phyloP scores from a whole-genome alignment of 2,888 invertebrate genomes.

The Leptopilina syphax region DNA sequence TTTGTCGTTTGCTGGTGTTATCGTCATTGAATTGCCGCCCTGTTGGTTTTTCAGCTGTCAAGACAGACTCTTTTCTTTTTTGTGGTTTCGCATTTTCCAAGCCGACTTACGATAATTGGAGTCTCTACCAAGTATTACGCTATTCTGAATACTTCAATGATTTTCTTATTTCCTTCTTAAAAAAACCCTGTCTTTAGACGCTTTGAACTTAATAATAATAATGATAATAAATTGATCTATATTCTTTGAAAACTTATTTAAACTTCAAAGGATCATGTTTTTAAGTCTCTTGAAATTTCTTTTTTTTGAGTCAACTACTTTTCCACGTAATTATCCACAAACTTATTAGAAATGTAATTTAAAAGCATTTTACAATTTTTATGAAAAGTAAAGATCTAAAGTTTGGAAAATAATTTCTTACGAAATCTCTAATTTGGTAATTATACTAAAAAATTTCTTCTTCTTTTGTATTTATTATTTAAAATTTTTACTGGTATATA shows the following conservation, averaged over 20 bases:
- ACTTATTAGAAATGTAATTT: no score
- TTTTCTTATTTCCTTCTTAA: conserved; percentile 19
- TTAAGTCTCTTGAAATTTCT: not conserved
- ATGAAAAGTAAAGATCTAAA: no score
- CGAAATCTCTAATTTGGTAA: no score
- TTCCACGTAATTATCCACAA: no score
- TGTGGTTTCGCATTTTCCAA: conserved; percentile 53
- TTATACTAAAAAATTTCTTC: no score
- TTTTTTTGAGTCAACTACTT: no score
- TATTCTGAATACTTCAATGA: conserved; percentile 50
- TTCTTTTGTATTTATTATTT: no score
- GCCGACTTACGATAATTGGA: conserved; percentile 58
- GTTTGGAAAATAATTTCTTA: no score
- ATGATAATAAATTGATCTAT: not conserved
- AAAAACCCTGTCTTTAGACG: not conserved
- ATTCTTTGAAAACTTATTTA: conserved; percentile 2
- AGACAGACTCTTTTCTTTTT: conserved; percentile 24
- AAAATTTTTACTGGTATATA: not conserved
- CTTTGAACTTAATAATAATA: not conserved
- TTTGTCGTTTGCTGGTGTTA: conserved; percentile 48
- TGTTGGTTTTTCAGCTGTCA: conserved; percentile 10
- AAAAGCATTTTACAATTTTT: no score
- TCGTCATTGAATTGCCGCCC: conserved; percentile 5
- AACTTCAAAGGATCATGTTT: not conserved
- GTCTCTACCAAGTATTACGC: conserved; percentile 53